phyloP scores from a whole-genome alignment of 1,140 invertebrate genomes.

The Brachionus rubens region DNA sequence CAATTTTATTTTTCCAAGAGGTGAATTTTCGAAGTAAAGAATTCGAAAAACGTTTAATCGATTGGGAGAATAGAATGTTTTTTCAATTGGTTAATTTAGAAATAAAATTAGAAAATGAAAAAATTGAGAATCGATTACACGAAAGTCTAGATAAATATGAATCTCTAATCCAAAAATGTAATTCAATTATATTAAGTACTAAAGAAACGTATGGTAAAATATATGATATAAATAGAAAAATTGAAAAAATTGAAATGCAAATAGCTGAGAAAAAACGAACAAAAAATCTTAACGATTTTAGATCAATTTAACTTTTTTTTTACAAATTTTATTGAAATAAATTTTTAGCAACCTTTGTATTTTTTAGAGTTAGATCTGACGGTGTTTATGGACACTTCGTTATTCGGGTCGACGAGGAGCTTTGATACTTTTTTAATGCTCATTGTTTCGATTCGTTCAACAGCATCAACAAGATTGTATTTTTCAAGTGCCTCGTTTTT shows the following conservation, averaged over 20 bases:
- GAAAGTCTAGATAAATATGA: conserved; percentile 14
- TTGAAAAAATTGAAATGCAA: not conserved
- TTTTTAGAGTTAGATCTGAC: no score
- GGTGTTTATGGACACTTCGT: no score
- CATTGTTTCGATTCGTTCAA: no score
- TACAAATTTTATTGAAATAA: no score
- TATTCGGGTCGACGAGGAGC: no score
- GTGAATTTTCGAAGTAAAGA: not conserved
- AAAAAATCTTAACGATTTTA: no score
- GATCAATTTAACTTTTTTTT: no score
- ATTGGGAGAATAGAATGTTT: conserved; percentile 22
- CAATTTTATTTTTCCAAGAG: not conserved
- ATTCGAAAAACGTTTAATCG: not conserved
- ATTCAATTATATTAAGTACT: not conserved
- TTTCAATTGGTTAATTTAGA: not conserved
- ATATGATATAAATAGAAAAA: not conserved
- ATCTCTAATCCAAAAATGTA: conserved; percentile 17
- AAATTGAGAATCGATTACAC: not conserved
- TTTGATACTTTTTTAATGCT: no score
- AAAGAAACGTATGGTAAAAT: not conserved
- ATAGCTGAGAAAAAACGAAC: not conserved
- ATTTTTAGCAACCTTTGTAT: no score
- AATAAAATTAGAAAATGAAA: not conserved
- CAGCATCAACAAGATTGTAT: no score
- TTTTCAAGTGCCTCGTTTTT: no score